phyloP scores from a whole-genome alignment of 1,140 invertebrate genomes.

The Chrysomallon squamiferum region DNA sequence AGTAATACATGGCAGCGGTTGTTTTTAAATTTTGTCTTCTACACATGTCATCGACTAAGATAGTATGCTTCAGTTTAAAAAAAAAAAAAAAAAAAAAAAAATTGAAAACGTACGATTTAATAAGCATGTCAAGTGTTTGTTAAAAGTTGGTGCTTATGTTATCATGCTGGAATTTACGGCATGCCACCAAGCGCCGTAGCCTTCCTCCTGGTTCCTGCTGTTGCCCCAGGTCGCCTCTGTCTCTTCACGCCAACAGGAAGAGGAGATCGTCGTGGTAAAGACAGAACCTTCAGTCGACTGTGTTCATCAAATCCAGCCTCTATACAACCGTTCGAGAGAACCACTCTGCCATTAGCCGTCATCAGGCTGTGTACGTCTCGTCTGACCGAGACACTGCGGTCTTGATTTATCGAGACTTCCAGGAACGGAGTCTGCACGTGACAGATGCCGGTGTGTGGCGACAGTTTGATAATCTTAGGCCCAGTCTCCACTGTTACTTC shows the following conservation, averaged over 20 bases:
- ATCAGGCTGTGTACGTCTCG: slow-evolving; percentile 34
- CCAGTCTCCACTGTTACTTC: slow-evolving; percentile 50
- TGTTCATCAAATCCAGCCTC: slow-evolving; percentile 49
- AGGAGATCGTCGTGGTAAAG: slow-evolving; percentile 9
- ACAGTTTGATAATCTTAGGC: slow-evolving; percentile 44
- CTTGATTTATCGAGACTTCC: slow-evolving; percentile 41
- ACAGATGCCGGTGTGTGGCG: slow-evolving; percentile 30
- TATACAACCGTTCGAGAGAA: slow-evolving; percentile 45
- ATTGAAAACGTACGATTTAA: too few relatives aligned
- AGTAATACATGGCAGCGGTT: too few relatives aligned
- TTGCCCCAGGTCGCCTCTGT: background rate
- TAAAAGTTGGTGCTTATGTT: too few relatives aligned
- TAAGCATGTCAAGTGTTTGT: too few relatives aligned
- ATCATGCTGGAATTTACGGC: too few relatives aligned
- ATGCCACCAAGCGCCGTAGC: background rate
- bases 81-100: too few relatives aligned
- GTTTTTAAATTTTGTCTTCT: too few relatives aligned
- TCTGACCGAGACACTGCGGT: slow-evolving; percentile 38
- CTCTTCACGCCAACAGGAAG: background rate
- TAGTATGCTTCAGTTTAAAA: too few relatives aligned
- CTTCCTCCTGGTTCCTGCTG: background rate
- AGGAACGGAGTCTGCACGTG: slow-evolving; percentile 42
- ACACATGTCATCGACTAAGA: too few relatives aligned
- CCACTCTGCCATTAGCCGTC: slow-evolving; percentile 28
- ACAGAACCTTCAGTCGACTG: slow-evolving; percentile 25